Evolutionary conservation across 2,113 vertebrate species (phyloP).

Genomic region (Tretioscincus oriximinensis): DNA sequence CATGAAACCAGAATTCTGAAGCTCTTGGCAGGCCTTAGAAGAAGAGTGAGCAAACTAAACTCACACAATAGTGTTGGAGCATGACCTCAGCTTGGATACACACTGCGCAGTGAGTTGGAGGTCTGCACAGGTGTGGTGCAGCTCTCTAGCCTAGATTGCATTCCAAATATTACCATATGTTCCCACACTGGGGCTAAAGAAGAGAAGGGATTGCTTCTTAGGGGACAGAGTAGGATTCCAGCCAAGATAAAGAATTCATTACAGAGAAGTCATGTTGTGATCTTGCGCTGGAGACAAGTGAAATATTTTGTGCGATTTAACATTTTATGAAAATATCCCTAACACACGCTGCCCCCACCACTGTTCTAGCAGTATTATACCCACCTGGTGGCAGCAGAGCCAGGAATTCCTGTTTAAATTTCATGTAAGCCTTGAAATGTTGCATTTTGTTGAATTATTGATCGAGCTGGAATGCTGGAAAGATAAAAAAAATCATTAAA

Average conservation of each 20-base stretch:
- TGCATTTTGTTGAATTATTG: not conserved
- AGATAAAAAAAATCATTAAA: no score
- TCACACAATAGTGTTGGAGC: not conserved
- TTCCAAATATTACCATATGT: constrained; percentile 69
- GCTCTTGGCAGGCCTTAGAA: not conserved
- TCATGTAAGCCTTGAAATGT: not conserved
- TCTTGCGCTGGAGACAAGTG: constrained; percentile 70
- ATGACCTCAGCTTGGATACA: not conserved
- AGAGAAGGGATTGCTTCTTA: constrained; percentile 51
- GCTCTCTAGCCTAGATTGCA: constrained; percentile 38
- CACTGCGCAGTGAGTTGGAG: constrained; percentile 10
- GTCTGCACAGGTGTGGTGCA: constrained; percentile 61
- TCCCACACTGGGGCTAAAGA: constrained; percentile 36
- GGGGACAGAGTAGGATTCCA: constrained; percentile 64
- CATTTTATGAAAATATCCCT: constrained; percentile 65
- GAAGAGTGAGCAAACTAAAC: not conserved
- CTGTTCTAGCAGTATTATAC: constrained; percentile 12
- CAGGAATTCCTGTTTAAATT: constrained; percentile 41
- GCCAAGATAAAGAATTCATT: constrained; percentile 81
- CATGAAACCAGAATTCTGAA: not conserved
- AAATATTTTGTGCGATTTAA: constrained; percentile 69
- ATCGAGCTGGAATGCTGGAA: constrained; percentile 10
- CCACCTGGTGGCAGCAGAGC: not conserved
- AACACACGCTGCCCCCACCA: constrained; percentile 55
- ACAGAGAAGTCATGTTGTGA: constrained; percentile 67